A percentile compares a stretch with the other conserved stretches of the same genome.
These are phyloP conservation scores for Cyclophora punctaria DNA, from an alignment of 2,888 invertebrate genomes.

Conservation along the genomic window DNA sequence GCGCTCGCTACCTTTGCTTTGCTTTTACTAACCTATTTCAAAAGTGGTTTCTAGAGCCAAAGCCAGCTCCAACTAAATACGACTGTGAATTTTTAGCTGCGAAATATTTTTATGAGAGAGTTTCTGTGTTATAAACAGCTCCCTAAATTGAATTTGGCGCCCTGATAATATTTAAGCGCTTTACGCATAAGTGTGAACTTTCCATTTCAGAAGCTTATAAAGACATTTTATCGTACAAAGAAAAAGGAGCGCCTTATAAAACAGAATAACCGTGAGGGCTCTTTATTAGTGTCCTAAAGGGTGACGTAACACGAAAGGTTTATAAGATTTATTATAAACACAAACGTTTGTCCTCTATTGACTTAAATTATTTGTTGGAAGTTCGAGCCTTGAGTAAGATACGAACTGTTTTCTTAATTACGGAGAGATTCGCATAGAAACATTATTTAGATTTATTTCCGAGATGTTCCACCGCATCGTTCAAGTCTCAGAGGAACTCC, in stretches of 20 bases:
- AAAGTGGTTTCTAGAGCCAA: conserved; percentile 14
- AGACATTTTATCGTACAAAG: conserved; percentile 29
- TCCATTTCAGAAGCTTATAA: conserved; percentile 22
- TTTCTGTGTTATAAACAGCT: neutral
- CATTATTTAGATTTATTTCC: too few relatives aligned
- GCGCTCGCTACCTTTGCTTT: conserved; percentile 3
- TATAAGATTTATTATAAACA: conserved; percentile 13
- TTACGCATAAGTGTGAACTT: conserved; percentile 15
- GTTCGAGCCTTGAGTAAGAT: too few relatives aligned
- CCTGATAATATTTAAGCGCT: conserved; percentile 8
- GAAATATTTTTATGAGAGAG: neutral
- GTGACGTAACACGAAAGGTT: conserved; percentile 17
- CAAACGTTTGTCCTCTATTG: neutral
- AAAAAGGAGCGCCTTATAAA: conserved; percentile 25
- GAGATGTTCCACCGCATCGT: neutral
- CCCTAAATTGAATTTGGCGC: too few relatives aligned
- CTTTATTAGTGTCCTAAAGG: conserved; percentile 27
- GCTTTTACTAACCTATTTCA: conserved; percentile 21
- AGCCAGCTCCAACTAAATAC: conserved; percentile 8
- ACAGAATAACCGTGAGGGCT: conserved; percentile 21
- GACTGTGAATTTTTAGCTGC: conserved; percentile 4
- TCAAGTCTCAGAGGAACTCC: conserved; percentile 17
- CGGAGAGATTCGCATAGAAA: too few relatives aligned
- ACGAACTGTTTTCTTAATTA: too few relatives aligned
- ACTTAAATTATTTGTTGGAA: neutral